These are phyloP conservation scores for Leontocebus nigricollis DNA, from an alignment of 2,797 vertebrate genomes.

Conservation along the genomic window DNA sequence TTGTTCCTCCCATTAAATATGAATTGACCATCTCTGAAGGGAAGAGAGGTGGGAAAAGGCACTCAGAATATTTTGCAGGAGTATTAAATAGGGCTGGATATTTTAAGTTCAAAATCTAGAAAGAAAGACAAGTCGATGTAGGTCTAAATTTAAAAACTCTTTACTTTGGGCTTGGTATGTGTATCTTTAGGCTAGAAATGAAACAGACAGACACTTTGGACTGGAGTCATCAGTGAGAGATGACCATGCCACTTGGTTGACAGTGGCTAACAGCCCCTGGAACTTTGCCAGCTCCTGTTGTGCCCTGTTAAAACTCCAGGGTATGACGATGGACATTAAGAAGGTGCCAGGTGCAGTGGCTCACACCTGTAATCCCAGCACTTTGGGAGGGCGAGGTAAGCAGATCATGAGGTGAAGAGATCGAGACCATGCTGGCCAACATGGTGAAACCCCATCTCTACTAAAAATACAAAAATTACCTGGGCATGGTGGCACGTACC, in stretches of 20 bases:
- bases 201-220: rapidly evolving
- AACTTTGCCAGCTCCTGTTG: rapidly evolving
- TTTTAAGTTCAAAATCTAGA: background rate
- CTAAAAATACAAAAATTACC: too few species aligned
- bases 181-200: background rate
- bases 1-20: background rate
- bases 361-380: too few species aligned
- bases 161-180: background rate
- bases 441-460: too few species aligned
- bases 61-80: background rate
- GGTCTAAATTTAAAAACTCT: too few species aligned
- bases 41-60: too few species aligned
- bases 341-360: too few species aligned
- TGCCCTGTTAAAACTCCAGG: rapidly evolving
- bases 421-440: too few species aligned
- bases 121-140: background rate
- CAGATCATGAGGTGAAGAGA: too few species aligned
- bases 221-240: too few species aligned
- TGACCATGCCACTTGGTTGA: rapidly evolving
- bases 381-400: too few species aligned
- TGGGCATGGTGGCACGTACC: too few species aligned
- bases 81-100: background rate
- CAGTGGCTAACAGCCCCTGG: rapidly evolving
- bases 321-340: background rate
- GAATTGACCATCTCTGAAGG: too few species aligned